These are phyloP conservation scores for Sminthopsis crassicaudata DNA, from an alignment of 2,113 vertebrate genomes.

Conservation along the genomic window DNA sequence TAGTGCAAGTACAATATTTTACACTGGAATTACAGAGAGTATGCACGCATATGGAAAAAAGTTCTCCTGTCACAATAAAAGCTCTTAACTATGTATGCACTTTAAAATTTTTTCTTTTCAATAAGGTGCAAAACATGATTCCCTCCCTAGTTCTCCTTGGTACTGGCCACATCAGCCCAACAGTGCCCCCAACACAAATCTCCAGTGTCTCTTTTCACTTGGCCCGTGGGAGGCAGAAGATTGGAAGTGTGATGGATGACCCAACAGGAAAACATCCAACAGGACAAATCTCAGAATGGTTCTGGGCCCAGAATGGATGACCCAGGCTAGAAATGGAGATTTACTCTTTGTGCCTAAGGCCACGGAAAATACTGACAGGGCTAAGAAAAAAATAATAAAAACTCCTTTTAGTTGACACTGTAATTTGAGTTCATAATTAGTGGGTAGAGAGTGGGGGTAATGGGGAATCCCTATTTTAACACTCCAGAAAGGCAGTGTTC, in stretches of 20 bases:
- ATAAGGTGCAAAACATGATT: constrained; percentile 94
- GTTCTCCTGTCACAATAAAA: constrained; percentile 92
- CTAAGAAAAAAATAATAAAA: constrained; percentile 73
- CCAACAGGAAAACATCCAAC: constrained; percentile 54
- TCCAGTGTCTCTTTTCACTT: constrained; percentile 82
- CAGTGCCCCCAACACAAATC: constrained; percentile 83
- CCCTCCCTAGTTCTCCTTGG: constrained; percentile 88
- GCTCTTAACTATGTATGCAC: constrained; percentile 92
- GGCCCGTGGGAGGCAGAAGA: constrained; percentile 79
- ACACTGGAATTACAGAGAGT: constrained; percentile 97
- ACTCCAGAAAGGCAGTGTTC: constrained; percentile 65
- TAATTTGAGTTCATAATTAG: constrained; percentile 33
- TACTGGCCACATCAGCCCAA: constrained; percentile 87
- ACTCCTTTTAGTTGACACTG: constrained; percentile 33
- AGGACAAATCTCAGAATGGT: constrained; percentile 50
- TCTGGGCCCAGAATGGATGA: constrained; percentile 50
- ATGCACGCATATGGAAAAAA: constrained; percentile 95
- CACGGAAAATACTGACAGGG: constrained; percentile 76
- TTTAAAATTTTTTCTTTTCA: constrained; percentile 89
- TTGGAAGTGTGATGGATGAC: constrained; percentile 79
- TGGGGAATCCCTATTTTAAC: constrained; percentile 41
- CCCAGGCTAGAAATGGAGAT: constrained; percentile 62
- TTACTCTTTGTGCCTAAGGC: constrained; percentile 51
- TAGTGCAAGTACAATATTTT: constrained; percentile 99
- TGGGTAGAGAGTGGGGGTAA: constrained; percentile 7